Evolutionary conservation across 1,140 invertebrate genomes (phyloP).

Genomic region (Thaumetopoea pityocampa): DNA sequence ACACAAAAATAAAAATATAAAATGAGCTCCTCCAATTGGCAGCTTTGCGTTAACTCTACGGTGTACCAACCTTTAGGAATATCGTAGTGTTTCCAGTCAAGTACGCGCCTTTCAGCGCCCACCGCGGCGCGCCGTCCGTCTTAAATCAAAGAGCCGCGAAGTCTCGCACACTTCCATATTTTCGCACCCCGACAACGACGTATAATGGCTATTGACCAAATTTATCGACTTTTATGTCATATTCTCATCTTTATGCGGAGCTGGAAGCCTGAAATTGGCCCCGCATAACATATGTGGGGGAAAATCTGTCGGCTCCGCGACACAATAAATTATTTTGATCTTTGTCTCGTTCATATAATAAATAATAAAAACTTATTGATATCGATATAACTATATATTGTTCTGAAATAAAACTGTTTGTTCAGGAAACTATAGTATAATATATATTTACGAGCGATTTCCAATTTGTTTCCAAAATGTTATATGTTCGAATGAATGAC

Average conservation of each 20-base stretch:
- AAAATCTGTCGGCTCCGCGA: constrained; percentile 17
- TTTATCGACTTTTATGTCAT: constrained; percentile 68
- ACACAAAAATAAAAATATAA: no score
- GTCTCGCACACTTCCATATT: constrained; percentile 61
- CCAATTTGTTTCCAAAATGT: no score
- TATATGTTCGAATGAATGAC: no score
- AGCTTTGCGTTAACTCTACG: no score
- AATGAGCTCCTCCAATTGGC: no score
- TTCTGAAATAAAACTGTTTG: constrained; percentile 2
- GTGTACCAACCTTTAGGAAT: no score
- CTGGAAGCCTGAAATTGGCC: constrained; percentile 37
- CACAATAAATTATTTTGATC: constrained; percentile 31
- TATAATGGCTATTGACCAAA: constrained; percentile 72
- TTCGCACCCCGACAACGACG: constrained; percentile 65
- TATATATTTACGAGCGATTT: no score
- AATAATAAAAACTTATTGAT: constrained; percentile 20
- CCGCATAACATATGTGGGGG: constrained; percentile 32
- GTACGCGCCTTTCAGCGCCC: no score
- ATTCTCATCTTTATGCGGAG: constrained; percentile 60
- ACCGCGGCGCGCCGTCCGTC: constrained; percentile 25
- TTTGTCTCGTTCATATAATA: constrained; percentile 14
- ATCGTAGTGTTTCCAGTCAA: no score
- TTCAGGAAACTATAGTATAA: no score
- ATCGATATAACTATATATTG: constrained; percentile 5
- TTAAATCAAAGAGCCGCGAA: constrained; percentile 67